phyloP scores from a whole-genome alignment of 2,113 vertebrate genomes.

The Erythrocercus mccallii region DNA sequence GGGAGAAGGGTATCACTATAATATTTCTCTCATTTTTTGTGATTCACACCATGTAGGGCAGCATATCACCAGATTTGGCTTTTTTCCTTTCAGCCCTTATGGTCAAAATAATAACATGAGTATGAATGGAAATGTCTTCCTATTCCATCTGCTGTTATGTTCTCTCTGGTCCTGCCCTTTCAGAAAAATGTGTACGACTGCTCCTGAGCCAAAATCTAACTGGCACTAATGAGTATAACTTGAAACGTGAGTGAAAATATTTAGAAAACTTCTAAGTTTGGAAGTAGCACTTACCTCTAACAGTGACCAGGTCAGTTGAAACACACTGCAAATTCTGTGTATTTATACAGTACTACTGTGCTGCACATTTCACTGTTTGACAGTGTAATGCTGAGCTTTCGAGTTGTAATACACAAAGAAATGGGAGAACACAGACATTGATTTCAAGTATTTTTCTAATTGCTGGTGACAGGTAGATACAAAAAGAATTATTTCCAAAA shows the following conservation, averaged over 20 bases:
- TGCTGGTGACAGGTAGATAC: background rate
- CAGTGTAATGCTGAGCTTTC: background rate
- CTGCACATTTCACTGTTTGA: background rate
- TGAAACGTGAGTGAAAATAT: background rate
- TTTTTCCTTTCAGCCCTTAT: background rate
- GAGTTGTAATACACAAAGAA: background rate
- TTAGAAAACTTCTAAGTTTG: background rate
- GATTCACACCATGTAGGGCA: background rate
- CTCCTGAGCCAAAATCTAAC: background rate
- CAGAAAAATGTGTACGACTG: background rate
- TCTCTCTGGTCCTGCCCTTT: background rate
- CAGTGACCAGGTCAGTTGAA: conserved; percentile 15
- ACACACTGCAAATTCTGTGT: background rate
- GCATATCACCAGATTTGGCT: background rate
- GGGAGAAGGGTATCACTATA: background rate
- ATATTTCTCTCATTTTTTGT: background rate
- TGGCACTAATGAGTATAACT: background rate
- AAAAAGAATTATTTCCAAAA: background rate
- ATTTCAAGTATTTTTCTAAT: background rate
- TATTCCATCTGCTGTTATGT: background rate
- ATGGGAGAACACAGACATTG: background rate
- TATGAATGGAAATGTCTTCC: background rate
- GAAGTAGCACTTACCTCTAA: background rate
- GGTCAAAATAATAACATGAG: background rate
- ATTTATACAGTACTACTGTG: background rate